Percentiles rank a stretch among this genome's conserved stretches.
phyloP scores from a whole-genome alignment of 1,140 invertebrate genomes.

The Neodiprion lecontei region DNA sequence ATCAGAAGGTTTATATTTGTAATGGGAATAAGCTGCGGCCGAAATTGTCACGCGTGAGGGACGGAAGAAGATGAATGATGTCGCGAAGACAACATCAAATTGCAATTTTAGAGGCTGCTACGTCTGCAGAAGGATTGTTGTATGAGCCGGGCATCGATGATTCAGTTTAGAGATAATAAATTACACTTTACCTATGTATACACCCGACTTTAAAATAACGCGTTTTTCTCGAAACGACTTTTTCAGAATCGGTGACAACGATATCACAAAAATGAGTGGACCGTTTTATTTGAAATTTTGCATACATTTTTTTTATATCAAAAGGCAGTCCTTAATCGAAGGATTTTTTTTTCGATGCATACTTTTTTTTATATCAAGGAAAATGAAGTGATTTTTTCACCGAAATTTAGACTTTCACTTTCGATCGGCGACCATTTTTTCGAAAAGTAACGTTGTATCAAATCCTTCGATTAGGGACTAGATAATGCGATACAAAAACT shows the following conservation, averaged over 20 bases:
- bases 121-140: no score
- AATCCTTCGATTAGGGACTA: not conserved
- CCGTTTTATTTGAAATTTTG: not conserved
- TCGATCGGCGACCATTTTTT: conserved; percentile 4
- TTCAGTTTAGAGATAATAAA: not conserved
- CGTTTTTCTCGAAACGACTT: not conserved
- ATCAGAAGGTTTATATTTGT: no score
- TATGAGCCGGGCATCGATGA: no score
- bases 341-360: not conserved
- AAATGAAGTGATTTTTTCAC: not conserved
- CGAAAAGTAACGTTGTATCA: not conserved
- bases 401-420: not conserved
- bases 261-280: not conserved
- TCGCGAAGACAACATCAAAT: no score
- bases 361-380: not conserved
- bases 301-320: not conserved
- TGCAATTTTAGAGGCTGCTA: no score
- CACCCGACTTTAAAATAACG: not conserved
- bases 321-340: conserved; percentile 7
- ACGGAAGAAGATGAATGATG: no score
- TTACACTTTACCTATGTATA: conserved; percentile 1
- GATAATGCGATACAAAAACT: not conserved
- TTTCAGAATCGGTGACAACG: not conserved
- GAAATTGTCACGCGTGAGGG: no score
- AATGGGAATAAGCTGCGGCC: no score